Percentiles rank a stretch among this genome's conserved stretches.
These are phyloP conservation scores for Chionoecetes opilio DNA, from an alignment of 1,140 invertebrate genomes.

Conservation along the genomic window DNA sequence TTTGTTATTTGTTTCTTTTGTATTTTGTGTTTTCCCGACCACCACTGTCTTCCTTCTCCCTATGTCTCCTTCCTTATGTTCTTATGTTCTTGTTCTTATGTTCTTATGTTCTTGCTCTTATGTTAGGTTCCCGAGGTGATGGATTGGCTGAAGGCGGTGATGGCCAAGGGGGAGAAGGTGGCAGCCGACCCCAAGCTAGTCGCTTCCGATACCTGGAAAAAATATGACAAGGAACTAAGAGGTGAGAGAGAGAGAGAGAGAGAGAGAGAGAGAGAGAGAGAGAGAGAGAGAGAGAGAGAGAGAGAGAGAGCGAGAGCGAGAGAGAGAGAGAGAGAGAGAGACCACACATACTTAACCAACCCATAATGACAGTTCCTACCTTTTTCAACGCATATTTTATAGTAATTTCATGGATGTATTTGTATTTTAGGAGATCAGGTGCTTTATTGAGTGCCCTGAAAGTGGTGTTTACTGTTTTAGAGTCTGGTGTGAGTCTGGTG, in stretches of 20 bases:
- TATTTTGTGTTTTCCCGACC: not conserved
- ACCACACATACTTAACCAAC: constrained; percentile 29
- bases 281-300: not conserved
- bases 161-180: constrained; percentile 88
- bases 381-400: too few species aligned
- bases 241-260: constrained; percentile 72
- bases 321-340: not conserved
- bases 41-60: too few species aligned
- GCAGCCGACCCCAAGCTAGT: constrained; percentile 90
- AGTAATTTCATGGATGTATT: too few species aligned
- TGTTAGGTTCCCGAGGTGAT: constrained; percentile 83
- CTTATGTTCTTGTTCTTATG: too few species aligned
- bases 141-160: constrained; percentile 87
- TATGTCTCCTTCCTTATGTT: too few species aligned
- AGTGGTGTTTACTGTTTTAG: constrained; percentile 82
- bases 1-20: not conserved
- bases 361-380: too few species aligned
- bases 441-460: not conserved
- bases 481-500: constrained; percentile 86
- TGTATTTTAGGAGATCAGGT: too few species aligned
- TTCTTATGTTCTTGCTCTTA: too few species aligned
- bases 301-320: not conserved
- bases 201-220: constrained; percentile 83
- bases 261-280: not conserved
- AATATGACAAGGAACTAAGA: constrained; percentile 81